Evolutionary conservation across 1,140 invertebrate genomes (phyloP).

Genomic region (Dendrolimus punctatus): DNA sequence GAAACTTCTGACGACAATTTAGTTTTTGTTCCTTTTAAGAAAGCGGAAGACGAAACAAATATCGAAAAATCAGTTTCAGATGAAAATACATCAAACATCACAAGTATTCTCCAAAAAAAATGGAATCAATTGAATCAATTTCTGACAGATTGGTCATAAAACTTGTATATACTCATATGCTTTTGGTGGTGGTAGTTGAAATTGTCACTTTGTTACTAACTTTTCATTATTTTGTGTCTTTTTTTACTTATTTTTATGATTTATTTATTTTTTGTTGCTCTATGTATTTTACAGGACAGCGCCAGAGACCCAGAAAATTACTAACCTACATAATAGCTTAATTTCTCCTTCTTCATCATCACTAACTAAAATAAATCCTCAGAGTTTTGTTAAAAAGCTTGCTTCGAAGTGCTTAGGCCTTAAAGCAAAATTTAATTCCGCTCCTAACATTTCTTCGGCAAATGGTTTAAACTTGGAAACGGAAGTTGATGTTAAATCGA

Average conservation of each 20-base stretch:
- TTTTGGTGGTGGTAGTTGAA: conserved; percentile 30
- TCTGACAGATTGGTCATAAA: conserved; percentile 24
- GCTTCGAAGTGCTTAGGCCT: conserved; percentile 70
- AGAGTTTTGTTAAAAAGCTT: conserved; percentile 69
- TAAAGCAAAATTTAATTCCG: conserved; percentile 64
- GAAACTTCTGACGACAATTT: neutral
- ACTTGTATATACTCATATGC: conserved; percentile 1
- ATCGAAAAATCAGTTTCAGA: neutral
- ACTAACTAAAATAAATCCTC: conserved; percentile 53
- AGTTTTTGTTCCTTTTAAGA: neutral
- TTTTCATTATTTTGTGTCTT: conserved; percentile 5
- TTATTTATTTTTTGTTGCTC: conserved; percentile 56
- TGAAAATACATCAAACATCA: neutral
- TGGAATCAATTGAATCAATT: conserved; percentile 24
- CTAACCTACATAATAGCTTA: conserved; percentile 55
- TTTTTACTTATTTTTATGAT: conserved; percentile 22
- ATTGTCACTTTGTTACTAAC: conserved; percentile 2
- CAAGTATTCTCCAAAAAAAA: conserved; percentile 18
- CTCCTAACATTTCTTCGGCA: conserved; percentile 55
- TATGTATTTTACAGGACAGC: conserved; percentile 67
- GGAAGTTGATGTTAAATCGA: conserved; percentile 47
- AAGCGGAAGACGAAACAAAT: conserved; percentile 1
- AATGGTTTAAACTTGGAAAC: conserved; percentile 42
- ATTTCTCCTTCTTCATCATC: conserved; percentile 58
- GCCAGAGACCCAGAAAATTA: conserved; percentile 61